These are phyloP conservation scores for Grallaria varia DNA, from an alignment of 2,113 vertebrate genomes.

Conservation along the genomic window DNA sequence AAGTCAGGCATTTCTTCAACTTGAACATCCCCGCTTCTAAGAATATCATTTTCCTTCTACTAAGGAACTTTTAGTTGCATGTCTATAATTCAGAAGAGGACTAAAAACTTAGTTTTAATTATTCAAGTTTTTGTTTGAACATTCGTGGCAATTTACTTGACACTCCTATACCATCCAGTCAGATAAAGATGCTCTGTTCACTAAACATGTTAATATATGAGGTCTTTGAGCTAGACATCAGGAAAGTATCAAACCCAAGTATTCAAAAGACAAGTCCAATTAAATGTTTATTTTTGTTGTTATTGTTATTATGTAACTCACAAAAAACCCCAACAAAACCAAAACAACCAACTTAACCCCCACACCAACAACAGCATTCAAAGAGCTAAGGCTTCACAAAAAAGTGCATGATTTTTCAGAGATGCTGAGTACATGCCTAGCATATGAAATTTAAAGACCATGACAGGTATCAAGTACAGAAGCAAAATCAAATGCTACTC, in stretches of 20 bases:
- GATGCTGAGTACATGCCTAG: not conserved
- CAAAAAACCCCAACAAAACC: not conserved
- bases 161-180: not conserved
- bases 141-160: not conserved
- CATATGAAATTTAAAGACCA: not conserved
- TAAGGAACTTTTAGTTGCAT: not conserved
- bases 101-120: not conserved
- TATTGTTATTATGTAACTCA: not conserved
- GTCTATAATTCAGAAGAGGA: not conserved
- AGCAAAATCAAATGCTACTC: not conserved
- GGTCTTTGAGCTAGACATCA: not conserved
- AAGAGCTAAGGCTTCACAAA: not conserved
- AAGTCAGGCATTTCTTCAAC: not conserved
- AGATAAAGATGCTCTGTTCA: not conserved
- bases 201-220: not conserved
- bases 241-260: not conserved
- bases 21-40: not conserved
- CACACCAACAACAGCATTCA: not conserved
- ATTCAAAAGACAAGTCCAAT: not conserved
- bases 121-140: not conserved
- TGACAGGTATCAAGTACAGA: not conserved
- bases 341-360: not conserved
- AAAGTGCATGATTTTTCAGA: not conserved
- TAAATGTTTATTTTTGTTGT: not conserved
- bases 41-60: not conserved